Evolutionary conservation across 2,797 vertebrate genomes (phyloP).

Genomic region (Falco cherrug): DNA sequence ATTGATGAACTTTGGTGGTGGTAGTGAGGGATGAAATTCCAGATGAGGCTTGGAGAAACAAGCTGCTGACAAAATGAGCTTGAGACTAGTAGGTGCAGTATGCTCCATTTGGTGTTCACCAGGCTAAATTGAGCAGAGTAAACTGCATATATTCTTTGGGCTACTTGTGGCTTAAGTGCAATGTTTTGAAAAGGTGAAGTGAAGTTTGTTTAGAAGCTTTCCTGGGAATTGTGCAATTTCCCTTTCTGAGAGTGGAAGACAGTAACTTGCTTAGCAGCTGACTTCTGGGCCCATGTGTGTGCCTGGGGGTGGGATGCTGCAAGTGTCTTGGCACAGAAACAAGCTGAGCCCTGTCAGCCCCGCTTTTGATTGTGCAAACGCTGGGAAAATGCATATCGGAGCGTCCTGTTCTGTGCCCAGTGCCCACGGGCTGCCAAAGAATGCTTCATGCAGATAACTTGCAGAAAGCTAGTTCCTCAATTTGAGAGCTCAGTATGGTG

Average conservation of each 20-base stretch:
- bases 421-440: neutral
- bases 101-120: too few relatives aligned
- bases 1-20: neutral
- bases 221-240: neutral
- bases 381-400: accelerated
- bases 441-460: neutral
- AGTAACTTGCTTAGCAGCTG: neutral
- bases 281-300: accelerated
- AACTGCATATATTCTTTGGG: accelerated
- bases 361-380: too few relatives aligned
- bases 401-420: neutral
- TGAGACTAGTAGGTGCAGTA: accelerated
- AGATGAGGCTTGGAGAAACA: neutral
- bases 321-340: accelerated
- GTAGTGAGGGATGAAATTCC: neutral
- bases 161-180: accelerated
- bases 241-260: neutral
- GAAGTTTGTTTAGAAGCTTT: neutral
- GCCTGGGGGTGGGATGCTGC: neutral
- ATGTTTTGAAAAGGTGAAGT: neutral
- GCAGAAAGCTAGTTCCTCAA: neutral
- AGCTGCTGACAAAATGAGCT: accelerated
- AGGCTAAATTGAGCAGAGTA: too few relatives aligned
- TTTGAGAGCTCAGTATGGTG: neutral
- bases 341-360: neutral